Conservation (phyloP, 2,888 invertebrate species). For the Athrips mouffetella region DNA sequence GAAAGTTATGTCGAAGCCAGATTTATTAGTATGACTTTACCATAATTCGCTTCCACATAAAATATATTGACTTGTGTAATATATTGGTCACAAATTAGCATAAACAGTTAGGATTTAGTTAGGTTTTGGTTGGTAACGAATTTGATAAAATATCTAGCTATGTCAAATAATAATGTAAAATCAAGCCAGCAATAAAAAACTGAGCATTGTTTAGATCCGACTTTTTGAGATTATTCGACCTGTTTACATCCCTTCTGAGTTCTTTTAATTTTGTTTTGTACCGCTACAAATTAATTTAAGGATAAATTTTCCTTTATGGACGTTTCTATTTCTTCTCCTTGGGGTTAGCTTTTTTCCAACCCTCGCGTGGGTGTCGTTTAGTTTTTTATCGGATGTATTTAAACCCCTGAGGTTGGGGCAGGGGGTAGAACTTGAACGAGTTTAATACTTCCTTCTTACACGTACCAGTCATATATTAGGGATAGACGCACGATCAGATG, state of each 20-base stretch:
- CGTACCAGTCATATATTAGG: constrained; percentile 43
- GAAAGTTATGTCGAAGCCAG: constrained; percentile 14
- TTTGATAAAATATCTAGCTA: background rate
- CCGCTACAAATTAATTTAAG: constrained; percentile 73
- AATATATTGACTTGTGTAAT: constrained; percentile 15
- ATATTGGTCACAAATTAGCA: constrained; percentile 18
- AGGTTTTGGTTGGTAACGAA: constrained; percentile 3
- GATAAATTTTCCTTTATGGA: constrained; percentile 75
- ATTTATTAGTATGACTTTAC: constrained; percentile 13
- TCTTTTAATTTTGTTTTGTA: constrained; percentile 56
- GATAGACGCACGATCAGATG: constrained; percentile 26
- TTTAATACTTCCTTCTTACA: constrained; percentile 71
- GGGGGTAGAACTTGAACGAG: constrained; percentile 68
- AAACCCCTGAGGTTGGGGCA: constrained; percentile 45
- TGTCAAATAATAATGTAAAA: no score
- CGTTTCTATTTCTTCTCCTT: constrained; percentile 53
- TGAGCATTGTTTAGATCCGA: no score
- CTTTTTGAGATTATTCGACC: no score
- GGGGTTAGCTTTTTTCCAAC: constrained; percentile 52
- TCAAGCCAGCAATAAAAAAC: no score
- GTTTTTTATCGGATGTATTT: constrained; percentile 77
- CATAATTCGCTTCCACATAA: constrained; percentile 19
- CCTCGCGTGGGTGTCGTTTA: constrained; percentile 58
- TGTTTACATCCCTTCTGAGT: constrained; percentile 20
- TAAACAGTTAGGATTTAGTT: constrained; percentile 17